Base-by-base conservation (phyloP, 2,797 vertebrate species). In the Furcifer pardalis region DNA sequence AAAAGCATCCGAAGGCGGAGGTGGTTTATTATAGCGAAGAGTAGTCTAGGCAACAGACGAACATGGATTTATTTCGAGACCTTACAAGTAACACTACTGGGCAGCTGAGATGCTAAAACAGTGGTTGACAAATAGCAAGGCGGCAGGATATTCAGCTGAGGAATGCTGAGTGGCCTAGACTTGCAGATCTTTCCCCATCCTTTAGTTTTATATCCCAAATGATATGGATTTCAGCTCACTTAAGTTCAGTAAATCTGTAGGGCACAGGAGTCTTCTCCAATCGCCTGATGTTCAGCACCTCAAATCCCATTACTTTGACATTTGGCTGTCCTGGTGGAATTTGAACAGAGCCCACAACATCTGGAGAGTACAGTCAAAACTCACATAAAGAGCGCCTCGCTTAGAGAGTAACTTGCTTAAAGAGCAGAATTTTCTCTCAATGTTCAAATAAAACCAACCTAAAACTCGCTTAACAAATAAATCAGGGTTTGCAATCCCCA, bases 11-110 rank as follows among this genome's bases (percentile, higher is more conserved):
- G 35, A n/a, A 86, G 90, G 84, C 25, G 74, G 60, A 86, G 94
- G 92, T 23, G 90, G 87, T 6, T 56, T 77, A n/a, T 96, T 95
- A 49, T 95, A 96, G 69, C 84, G 94, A 56, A 95, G 83, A 80
- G 86, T 86, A 0, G 1, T 82, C 95, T 96, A 83, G 21, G 9
- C 42, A 46, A 15, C 78, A 23, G 89, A 86, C 89, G 85, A 86
- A 80, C 3, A 80, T 5, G 2, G 62, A 25, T 87, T 19, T 21
- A 42, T 40, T 63, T 15, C 19, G n/a, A 30, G 4, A 23, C 42
- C 23, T 52, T 10, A 4, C 65, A 25, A 30, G 35, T 21, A 40
- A 46, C 0, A 59, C 27, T 19, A 13, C 1, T 44, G 35, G 5
- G n/a, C 23, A 68, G 8, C 4, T 15, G 56, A n/a, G 19, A 65